Conservation (phyloP, 2,797 vertebrate genomes). For the Coregonus suidteri region DNA sequence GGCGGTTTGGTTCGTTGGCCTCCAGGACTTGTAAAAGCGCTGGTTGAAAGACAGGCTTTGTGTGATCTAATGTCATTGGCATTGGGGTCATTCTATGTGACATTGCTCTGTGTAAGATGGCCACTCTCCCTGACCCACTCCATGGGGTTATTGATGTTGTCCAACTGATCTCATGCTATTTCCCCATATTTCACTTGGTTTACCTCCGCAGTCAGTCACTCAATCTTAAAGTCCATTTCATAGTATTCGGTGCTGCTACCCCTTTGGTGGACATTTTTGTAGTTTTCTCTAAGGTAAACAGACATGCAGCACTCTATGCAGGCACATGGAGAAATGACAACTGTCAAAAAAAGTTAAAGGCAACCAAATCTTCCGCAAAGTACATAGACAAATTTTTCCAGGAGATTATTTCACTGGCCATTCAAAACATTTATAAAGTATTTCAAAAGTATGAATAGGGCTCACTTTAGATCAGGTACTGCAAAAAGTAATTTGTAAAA, state of each 20-base stretch:
- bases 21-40: slow-evolving; percentile 53
- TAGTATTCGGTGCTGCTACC: neutral
- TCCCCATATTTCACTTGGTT: neutral
- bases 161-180: neutral
- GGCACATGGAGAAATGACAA: neutral
- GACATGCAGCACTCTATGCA: neutral
- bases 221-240: neutral
- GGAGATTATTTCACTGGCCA: neutral
- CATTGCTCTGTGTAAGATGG: neutral
- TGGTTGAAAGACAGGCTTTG: slow-evolving; percentile 61
- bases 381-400: neutral
- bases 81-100: neutral
- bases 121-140: slow-evolving; percentile 1
- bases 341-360: neutral
- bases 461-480: no score
- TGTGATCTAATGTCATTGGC: slow-evolving; percentile 22
- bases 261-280: neutral
- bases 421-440: no score
- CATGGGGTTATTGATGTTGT: neutral
- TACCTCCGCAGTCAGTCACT: neutral
- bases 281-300: neutral
- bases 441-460: no score
- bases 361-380: neutral
- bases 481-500: no score
- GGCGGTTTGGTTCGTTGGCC: slow-evolving; percentile 16